phyloP scores from a whole-genome alignment of 1,140 invertebrate genomes.

The Bombus polaris region DNA sequence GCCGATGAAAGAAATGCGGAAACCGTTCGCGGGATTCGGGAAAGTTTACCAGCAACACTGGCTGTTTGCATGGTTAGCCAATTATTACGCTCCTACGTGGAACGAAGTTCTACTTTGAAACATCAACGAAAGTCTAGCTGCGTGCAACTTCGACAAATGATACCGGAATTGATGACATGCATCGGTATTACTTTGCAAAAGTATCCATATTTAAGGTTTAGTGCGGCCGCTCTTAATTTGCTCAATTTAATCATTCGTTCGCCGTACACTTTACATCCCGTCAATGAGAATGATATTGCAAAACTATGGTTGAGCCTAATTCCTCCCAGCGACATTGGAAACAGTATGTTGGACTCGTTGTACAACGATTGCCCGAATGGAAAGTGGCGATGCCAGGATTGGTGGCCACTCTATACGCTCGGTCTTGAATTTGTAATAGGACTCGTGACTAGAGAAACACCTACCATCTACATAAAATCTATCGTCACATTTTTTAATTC shows the following conservation, averaged over 20 bases:
- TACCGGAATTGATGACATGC: conserved; percentile 76
- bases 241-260: conserved; percentile 74
- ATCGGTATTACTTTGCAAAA: conserved; percentile 76
- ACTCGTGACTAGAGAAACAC: conserved; percentile 70
- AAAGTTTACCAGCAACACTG: conserved; percentile 75
- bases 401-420: conserved; percentile 80
- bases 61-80: conserved; percentile 77
- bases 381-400: conserved; percentile 80
- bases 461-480: conserved; percentile 68
- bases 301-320: conserved; percentile 78
- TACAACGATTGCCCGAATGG: conserved; percentile 75
- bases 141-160: conserved; percentile 74
- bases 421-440: conserved; percentile 79
- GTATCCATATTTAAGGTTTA: conserved; percentile 75
- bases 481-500: conserved; percentile 76
- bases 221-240: conserved; percentile 74
- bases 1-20: conserved; percentile 46
- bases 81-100: conserved; percentile 72
- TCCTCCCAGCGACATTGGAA: conserved; percentile 77
- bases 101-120: conserved; percentile 51
- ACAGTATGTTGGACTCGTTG: conserved; percentile 76
- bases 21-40: conserved; percentile 55
- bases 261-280: conserved; percentile 67
- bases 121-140: conserved; percentile 65
- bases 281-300: conserved; percentile 74